Conservation (phyloP, 2,797 vertebrate genomes). For the Sylvia borin region DNA sequence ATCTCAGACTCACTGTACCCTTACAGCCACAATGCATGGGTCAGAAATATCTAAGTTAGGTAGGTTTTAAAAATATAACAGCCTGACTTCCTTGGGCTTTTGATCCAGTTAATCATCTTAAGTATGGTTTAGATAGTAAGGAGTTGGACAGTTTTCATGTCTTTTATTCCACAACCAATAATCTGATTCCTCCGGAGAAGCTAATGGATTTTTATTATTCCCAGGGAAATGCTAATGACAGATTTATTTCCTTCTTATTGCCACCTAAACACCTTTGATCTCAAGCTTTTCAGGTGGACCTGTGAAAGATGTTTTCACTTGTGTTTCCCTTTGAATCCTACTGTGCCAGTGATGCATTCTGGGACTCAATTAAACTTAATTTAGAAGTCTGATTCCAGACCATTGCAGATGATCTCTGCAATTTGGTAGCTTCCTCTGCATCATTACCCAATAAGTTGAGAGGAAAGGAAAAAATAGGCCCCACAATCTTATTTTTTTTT, state of each 20-base stretch:
- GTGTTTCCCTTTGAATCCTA: not conserved
- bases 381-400: constrained; percentile 3
- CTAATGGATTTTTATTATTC: not conserved
- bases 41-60: not conserved
- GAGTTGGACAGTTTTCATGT: not conserved
- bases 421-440: not conserved
- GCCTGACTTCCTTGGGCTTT: not conserved
- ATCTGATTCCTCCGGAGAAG: not conserved
- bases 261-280: not conserved
- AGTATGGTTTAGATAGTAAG: not conserved
- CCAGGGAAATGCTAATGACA: not conserved
- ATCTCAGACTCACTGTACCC: not conserved
- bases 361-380: not conserved
- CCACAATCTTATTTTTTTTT: not conserved
- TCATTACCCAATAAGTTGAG: not conserved
- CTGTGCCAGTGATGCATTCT: not conserved
- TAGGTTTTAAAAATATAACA: not conserved
- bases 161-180: not conserved
- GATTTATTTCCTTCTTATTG: not conserved
- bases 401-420: not conserved
- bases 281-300: not conserved
- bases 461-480: not conserved
- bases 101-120: not conserved
- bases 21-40: not conserved
- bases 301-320: not conserved